Evolutionary conservation across 2,888 invertebrate genomes (phyloP).

Genomic region (Cerastis rubricosa): DNA sequence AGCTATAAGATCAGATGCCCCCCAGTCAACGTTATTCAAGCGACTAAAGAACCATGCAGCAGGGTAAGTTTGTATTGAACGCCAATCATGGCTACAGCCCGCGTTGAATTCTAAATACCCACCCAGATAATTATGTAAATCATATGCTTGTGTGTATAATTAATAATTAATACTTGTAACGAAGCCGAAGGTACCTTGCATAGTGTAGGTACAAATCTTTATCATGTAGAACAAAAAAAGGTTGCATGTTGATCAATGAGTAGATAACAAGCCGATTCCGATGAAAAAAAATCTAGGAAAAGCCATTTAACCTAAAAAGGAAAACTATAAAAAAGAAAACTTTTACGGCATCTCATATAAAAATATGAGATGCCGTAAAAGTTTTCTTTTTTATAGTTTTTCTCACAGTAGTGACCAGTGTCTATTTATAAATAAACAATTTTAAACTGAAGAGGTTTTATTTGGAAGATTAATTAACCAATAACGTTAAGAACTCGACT

Average conservation of each 20-base stretch:
- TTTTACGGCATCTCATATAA: constrained; percentile 1
- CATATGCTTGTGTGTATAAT: no score
- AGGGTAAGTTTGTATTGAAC: no score
- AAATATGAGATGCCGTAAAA: no score
- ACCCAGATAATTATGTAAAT: no score
- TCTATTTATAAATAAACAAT: neutral
- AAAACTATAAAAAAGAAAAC: constrained; percentile 2
- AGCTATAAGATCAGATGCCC: no score
- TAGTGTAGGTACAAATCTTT: neutral
- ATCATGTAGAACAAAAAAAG: neutral
- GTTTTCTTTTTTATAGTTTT: no score
- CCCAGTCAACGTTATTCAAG: no score
- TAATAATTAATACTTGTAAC: no score
- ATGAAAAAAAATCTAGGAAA: neutral
- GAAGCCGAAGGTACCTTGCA: neutral
- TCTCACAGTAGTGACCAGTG: neutral
- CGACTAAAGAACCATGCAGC: no score
- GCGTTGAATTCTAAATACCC: no score
- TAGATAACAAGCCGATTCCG: neutral
- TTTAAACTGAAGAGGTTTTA: neutral
- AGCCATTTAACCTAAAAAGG: neutral
- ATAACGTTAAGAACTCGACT: no score
- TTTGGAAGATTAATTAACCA: neutral
- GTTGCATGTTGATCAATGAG: neutral
- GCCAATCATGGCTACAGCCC: no score